A percentile compares a stretch with the other conserved stretches of the same genome.
Evolutionary conservation across 2,888 invertebrate genomes (phyloP).

Genomic region (Eutolmus rufibarbis): DNA sequence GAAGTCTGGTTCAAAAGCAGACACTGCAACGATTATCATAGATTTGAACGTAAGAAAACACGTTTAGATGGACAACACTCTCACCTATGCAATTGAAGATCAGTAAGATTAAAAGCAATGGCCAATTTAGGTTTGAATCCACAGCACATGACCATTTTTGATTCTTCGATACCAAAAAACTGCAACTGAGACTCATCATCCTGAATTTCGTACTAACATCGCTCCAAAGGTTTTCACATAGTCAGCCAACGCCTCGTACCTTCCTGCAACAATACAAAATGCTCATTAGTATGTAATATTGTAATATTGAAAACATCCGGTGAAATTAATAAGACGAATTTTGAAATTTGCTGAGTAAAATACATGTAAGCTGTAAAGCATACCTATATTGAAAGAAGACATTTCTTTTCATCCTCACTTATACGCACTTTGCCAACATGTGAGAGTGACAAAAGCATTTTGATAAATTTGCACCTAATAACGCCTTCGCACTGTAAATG

Average conservation of each 20-base stretch:
- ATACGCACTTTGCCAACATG: not conserved
- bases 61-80: constrained; percentile 50
- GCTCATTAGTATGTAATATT: not conserved
- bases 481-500: not conserved
- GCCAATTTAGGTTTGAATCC: constrained; percentile 53
- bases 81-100: constrained; percentile 61
- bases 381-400: not conserved
- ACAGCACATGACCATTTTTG: constrained; percentile 50
- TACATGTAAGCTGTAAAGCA: not conserved
- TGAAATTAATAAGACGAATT: not conserved
- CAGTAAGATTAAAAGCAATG: constrained; percentile 55
- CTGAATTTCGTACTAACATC: constrained; percentile 33
- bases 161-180: constrained; percentile 44
- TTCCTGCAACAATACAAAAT: not conserved
- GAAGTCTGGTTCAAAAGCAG: constrained; percentile 78
- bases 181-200: constrained; percentile 30
- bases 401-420: not conserved
- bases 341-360: not conserved
- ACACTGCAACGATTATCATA: constrained; percentile 59
- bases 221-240: constrained; percentile 11
- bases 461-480: not conserved
- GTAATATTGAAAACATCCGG: too few species aligned
- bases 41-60: not conserved
- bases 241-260: not conserved
- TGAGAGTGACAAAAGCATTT: not conserved